These are phyloP conservation scores for Centroberyx gerrardi DNA, from an alignment of 2,797 vertebrate genomes.

Conservation along the genomic window DNA sequence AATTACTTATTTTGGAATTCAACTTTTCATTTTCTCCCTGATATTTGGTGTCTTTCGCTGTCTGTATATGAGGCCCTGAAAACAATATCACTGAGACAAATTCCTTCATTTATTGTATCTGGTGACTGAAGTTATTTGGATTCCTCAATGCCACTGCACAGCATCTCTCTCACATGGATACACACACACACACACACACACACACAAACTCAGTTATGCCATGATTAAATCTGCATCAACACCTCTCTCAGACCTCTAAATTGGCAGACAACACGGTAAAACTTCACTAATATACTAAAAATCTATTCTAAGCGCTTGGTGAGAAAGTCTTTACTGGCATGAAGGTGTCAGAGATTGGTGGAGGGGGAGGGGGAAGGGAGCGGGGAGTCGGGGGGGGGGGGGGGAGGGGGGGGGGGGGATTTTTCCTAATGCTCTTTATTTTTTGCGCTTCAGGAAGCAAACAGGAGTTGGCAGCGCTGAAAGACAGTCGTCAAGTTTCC, in stretches of 20 bases:
- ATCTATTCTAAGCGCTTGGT: slow-evolving; percentile 12
- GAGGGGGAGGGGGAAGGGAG: too few relatives aligned
- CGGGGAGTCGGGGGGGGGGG: not conserved
- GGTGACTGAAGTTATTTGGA: too few relatives aligned
- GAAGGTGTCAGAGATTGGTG: not conserved
- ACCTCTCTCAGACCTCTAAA: slow-evolving; percentile 9
- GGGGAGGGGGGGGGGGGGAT: not conserved
- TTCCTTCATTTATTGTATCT: too few relatives aligned
- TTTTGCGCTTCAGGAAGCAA: slow-evolving; percentile 1
- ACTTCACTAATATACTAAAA: slow-evolving; percentile 7
- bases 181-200: not conserved
- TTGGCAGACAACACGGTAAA: not conserved
- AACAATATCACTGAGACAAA: too few relatives aligned
- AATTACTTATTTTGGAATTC: too few relatives aligned
- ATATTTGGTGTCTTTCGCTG: too few relatives aligned
- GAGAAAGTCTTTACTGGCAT: not conserved
- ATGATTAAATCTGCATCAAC: not conserved
- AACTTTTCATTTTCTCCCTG: too few relatives aligned
- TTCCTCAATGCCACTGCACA: too few relatives aligned
- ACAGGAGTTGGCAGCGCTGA: slow-evolving; percentile 13
- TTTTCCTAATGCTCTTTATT: slow-evolving; percentile 15
- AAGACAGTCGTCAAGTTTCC: slow-evolving; percentile 19
- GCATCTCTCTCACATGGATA: not conserved
- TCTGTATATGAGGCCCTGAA: too few relatives aligned
- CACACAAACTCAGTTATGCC: not conserved